Conservation (phyloP, 2,888 invertebrate genomes). For the Globia sparganii region DNA sequence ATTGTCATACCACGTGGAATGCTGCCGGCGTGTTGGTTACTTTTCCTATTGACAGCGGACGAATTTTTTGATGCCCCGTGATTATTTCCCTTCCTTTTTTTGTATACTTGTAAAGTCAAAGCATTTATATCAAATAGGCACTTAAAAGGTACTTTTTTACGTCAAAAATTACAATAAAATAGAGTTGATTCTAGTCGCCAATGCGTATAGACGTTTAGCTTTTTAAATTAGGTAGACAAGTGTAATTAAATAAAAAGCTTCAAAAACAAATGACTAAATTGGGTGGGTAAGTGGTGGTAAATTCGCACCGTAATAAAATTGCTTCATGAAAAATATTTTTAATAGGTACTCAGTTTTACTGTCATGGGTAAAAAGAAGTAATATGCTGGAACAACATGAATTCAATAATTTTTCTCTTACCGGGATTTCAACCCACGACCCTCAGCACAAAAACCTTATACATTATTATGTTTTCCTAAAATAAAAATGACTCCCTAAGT, state of each 20-base stretch:
- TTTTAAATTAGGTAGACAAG: no score
- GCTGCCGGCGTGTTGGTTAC: background rate
- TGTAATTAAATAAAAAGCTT: no score
- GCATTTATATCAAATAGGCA: no score
- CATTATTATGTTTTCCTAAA: background rate
- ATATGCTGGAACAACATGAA: background rate
- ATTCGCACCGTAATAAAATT: background rate
- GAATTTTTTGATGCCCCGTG: background rate
- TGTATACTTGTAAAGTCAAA: no score
- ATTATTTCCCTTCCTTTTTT: no score
- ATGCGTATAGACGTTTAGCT: no score
- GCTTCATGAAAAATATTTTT: background rate
- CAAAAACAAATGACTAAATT: background rate
- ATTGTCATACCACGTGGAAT: background rate
- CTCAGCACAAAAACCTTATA: background rate
- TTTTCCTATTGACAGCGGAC: background rate
- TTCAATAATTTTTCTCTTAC: background rate
- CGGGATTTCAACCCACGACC: background rate
- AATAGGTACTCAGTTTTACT: background rate
- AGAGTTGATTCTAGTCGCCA: no score
- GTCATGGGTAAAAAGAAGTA: background rate
- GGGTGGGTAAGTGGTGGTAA: no score
- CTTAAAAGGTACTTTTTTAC: no score
- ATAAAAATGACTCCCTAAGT: background rate
- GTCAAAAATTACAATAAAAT: no score